Conservation (phyloP, 2,113 vertebrate genomes). For the Ellobius talpinus region DNA sequence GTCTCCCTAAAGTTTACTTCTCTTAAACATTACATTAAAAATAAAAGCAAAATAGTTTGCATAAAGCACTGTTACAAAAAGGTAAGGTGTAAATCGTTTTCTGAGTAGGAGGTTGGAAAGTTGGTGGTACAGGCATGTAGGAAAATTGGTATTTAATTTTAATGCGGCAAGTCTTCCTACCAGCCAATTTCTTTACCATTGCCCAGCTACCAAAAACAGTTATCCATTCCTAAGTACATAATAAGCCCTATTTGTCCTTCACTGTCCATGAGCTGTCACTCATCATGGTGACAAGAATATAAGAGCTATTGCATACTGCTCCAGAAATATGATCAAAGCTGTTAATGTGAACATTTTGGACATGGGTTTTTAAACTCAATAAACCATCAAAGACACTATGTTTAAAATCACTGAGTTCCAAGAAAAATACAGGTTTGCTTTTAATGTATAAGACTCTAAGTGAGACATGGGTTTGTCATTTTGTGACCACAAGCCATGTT, state of each 20-base stretch:
- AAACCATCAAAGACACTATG: slow-evolving; percentile 53
- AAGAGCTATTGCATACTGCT: slow-evolving; percentile 70
- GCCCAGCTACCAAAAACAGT: slow-evolving; percentile 81
- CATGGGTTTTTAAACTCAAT: slow-evolving; percentile 52
- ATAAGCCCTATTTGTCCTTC: slow-evolving; percentile 83
- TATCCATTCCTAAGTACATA: slow-evolving; percentile 79
- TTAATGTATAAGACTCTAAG: background rate
- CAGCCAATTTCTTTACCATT: slow-evolving; percentile 79
- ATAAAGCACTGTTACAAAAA: slow-evolving; percentile 47
- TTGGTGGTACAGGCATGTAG: slow-evolving; percentile 60
- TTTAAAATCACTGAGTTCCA: slow-evolving; percentile 17
- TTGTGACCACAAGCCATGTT: background rate
- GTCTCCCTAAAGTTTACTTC: background rate
- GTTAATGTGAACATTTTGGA: slow-evolving; percentile 69
- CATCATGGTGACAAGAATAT: slow-evolving; percentile 80
- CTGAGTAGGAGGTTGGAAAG: slow-evolving; percentile 50
- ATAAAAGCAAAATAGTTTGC: slow-evolving; percentile 1
- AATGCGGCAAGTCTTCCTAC: slow-evolving; percentile 73
- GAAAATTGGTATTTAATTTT: slow-evolving; percentile 76
- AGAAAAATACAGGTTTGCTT: slow-evolving; percentile 24
- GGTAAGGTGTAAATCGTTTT: slow-evolving; percentile 51
- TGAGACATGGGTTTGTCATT: background rate
- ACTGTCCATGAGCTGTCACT: slow-evolving; percentile 79
- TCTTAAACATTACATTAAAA: background rate
- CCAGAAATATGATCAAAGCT: slow-evolving; percentile 63